Percentiles rank a stretch among this genome's conserved stretches.
phyloP scores from a whole-genome alignment of 2,888 invertebrate genomes.

The Brenthis daphne region DNA sequence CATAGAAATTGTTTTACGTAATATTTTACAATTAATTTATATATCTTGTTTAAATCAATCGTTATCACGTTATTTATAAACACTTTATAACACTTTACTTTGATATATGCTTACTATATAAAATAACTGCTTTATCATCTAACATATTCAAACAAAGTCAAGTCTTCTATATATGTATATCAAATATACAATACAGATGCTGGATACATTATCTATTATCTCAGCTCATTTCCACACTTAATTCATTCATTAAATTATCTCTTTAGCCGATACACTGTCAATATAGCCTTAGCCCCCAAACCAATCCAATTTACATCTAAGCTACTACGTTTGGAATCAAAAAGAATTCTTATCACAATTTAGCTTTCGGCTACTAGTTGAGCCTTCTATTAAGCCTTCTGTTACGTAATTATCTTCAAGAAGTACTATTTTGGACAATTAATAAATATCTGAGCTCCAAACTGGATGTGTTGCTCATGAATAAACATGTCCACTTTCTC shows the following conservation, averaged over 20 bases:
- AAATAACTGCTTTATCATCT: no score
- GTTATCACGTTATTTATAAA: background rate
- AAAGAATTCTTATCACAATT: slow-evolving; percentile 28
- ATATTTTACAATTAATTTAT: slow-evolving; percentile 14
- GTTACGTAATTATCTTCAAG: slow-evolving; percentile 38
- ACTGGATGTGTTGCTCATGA: slow-evolving; percentile 40
- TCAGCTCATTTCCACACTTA: background rate
- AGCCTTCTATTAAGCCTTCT: slow-evolving; percentile 34
- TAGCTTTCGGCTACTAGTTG: slow-evolving; percentile 28
- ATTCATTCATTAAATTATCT: slow-evolving; percentile 22
- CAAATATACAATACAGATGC: background rate
- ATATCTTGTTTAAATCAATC: background rate
- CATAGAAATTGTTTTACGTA: slow-evolving; percentile 18
- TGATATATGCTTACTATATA: no score
- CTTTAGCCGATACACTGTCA: slow-evolving; percentile 16
- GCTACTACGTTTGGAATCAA: slow-evolving; percentile 29
- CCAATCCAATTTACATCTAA: slow-evolving; percentile 25
- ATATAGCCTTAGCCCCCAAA: slow-evolving; percentile 15
- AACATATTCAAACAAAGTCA: no score
- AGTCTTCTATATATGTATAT: background rate
- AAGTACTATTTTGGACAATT: slow-evolving; percentile 42
- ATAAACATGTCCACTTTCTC: slow-evolving; percentile 43
- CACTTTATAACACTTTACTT: no score
- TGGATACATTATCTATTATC: background rate
- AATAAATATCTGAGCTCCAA: slow-evolving; percentile 43